Base-by-base conservation (phyloP, 2,113 vertebrate species). In the Oreocharis arfaki region DNA sequence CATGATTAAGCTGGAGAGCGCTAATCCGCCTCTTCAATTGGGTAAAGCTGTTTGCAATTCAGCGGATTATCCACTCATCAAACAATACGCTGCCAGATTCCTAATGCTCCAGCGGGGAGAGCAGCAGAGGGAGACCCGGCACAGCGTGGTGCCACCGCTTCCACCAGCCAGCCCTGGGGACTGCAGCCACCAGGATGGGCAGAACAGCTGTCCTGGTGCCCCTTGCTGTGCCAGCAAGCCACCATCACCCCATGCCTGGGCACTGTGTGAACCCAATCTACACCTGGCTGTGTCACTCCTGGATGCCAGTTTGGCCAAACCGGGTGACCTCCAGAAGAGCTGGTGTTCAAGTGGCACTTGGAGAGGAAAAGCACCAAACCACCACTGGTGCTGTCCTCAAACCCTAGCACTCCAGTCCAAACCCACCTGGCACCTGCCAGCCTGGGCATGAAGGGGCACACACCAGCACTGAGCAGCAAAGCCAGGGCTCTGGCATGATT, bases 21-120 rank as follows among this genome's bases (percentile, higher is more conserved):
- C 84, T 97, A 97, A 97, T 96, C 96, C 86, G 55, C 89, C 96
- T 93, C 96, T 94, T 96, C 96, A 96, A 96, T 89, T 96, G 97
- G 95, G 96, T 87, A 97, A 97, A 96, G 96, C 95, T 95, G 94
- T 96, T 97, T 95, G 97, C 97, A 96, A 95, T 97, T 96, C 96
- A 96, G 93, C 87, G 89, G 94, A 97, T 97, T 97, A 96, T 95
- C 96, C 46, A 87, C 97, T 97, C 96, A 89, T 96, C 95, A 93
- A 94, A 93, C 92, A 96, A 93, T 81, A 92, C 23, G 63, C 86
- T 88, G 85, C 93, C 88, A 92, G 96, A 91, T 91, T 96, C 91
- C 88, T 90, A 94, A 96, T 94, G 92, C 93, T 91, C 70, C 84
- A 39, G 86, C 14, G 1, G 60, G 55, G 76, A 92, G 84, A 90